A percentile compares a stretch with the other conserved stretches of the same genome.
phyloP scores from a whole-genome alignment of 2,888 invertebrate species.

The Girardia tigrina region DNA sequence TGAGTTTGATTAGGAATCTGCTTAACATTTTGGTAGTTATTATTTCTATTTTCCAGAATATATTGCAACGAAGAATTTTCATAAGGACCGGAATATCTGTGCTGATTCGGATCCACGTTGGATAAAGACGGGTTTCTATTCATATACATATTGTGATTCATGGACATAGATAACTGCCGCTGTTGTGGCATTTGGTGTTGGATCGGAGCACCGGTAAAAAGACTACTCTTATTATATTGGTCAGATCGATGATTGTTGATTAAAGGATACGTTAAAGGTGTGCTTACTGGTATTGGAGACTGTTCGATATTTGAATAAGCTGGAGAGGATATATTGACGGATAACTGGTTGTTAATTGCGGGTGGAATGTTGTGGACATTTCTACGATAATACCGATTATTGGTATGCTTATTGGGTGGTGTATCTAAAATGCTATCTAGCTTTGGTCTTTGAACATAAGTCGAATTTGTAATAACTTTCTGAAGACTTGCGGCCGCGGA shows the following conservation, averaged over 20 bases:
- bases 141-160: not conserved
- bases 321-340: not conserved
- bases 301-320: not conserved
- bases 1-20: not conserved
- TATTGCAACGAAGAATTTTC: not conserved
- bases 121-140: not conserved
- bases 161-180: not conserved
- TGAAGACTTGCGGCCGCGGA: constrained; percentile 4
- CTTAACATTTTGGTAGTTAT: constrained; percentile 7
- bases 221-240: not conserved
- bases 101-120: constrained; percentile 12
- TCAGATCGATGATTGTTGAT: not conserved
- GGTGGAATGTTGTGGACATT: not conserved
- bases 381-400: not conserved
- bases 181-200: not conserved
- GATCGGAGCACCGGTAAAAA: not conserved
- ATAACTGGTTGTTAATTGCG: not conserved
- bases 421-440: not conserved
- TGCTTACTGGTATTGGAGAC: not conserved
- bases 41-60: not conserved
- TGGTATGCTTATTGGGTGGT: not conserved
- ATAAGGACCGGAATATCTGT: not conserved
- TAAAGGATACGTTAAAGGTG: not conserved
- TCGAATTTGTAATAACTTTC: constrained; percentile 8
- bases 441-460: not conserved